Conservation (phyloP, 23 tunicate genomes). For the Trididemnum nubilum region DNA sequence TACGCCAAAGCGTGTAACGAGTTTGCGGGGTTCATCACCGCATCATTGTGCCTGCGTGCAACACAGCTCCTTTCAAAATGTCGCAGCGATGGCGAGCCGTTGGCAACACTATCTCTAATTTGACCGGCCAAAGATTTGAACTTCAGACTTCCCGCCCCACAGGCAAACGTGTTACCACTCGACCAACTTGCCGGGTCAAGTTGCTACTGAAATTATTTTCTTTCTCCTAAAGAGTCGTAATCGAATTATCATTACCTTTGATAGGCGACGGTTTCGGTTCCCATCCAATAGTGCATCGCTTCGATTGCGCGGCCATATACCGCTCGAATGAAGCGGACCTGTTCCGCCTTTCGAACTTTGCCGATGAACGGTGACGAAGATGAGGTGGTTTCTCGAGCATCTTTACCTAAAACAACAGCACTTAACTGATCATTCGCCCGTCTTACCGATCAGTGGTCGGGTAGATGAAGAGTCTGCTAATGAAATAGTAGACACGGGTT, state of each 20-base stretch:
- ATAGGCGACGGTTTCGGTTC: constrained; percentile 48
- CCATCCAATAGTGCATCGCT: constrained; percentile 68
- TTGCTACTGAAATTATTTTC: too few species aligned
- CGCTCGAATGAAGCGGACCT: constrained; percentile 4
- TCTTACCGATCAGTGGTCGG: too few species aligned
- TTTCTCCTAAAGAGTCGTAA: too few species aligned
- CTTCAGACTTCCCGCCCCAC: not conserved
- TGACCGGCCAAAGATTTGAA: not conserved
- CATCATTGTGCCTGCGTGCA: too few species aligned
- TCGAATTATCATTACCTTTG: constrained; percentile 36
- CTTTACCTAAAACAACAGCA: constrained; percentile 18
- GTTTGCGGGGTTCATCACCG: too few species aligned
- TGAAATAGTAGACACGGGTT: too few species aligned
- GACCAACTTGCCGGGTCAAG: not conserved
- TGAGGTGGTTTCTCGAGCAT: constrained; percentile 3
- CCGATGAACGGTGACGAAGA: constrained; percentile 13
- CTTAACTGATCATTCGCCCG: too few species aligned
- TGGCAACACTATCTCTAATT: too few species aligned
- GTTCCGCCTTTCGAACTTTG: not conserved
- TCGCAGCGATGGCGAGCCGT: too few species aligned
- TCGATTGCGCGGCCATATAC: not conserved
- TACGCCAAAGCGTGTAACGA: too few species aligned
- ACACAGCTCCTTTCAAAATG: too few species aligned
- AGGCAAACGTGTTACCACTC: not conserved
- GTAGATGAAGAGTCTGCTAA: too few species aligned